These are phyloP conservation scores for Parasteatoda lunata DNA, from an alignment of 2,888 invertebrate species.

Conservation along the genomic window DNA sequence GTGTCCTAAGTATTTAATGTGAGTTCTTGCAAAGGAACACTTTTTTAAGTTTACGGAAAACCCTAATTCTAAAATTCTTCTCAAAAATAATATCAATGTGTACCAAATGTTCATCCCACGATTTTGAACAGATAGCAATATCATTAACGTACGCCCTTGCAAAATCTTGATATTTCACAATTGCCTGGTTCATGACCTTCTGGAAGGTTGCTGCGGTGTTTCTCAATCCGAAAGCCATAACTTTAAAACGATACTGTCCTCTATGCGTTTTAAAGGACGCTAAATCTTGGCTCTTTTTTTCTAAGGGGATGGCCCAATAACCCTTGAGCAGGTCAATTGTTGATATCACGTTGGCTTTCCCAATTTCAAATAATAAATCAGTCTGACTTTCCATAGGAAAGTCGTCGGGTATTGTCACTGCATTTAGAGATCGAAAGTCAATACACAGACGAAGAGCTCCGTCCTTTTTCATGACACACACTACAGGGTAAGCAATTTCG, in stretches of 20 bases:
- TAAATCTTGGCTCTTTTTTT: neutral
- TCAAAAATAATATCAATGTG: neutral
- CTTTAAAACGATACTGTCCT: neutral
- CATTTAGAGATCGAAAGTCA: too few species aligned
- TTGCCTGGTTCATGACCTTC: neutral
- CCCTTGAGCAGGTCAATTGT: neutral
- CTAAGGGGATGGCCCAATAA: neutral
- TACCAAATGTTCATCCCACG: neutral
- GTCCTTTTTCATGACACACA: too few species aligned
- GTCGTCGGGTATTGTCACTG: neutral
- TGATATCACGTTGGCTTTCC: neutral
- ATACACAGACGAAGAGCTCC: too few species aligned
- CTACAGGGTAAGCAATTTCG: neutral
- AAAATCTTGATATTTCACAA: neutral
- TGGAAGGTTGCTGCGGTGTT: neutral
- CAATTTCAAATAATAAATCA: neutral
- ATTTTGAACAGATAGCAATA: neutral
- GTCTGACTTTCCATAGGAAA: neutral
- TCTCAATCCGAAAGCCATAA: neutral
- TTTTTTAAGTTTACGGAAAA: constrained; percentile 7
- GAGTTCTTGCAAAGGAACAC: neutral
- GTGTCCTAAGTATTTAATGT: constrained; percentile 5
- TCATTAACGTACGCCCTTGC: constrained; percentile 9
- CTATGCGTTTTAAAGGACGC: neutral
- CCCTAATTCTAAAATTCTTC: neutral